Evolutionary conservation across 2,113 vertebrate genomes (phyloP).

Genomic region (Zeus faber): DNA sequence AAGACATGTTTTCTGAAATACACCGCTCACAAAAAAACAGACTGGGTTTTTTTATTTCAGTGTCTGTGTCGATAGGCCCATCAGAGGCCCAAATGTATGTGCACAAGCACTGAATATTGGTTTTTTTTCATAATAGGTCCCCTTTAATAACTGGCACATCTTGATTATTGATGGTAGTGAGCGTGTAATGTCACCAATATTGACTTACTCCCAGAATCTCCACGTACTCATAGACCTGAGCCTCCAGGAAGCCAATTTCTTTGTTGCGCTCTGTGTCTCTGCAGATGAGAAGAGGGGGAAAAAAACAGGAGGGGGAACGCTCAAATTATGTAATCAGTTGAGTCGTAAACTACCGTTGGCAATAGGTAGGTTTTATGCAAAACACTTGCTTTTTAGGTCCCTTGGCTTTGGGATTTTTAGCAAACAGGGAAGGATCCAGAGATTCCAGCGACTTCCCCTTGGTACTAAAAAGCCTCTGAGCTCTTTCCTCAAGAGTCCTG

Average conservation of each 20-base stretch:
- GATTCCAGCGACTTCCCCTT: slow-evolving; percentile 95
- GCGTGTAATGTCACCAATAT: no score
- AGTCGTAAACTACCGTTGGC: no score
- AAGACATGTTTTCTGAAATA: no score
- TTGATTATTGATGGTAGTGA: no score
- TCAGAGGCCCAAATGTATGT: no score
- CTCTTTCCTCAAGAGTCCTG: slow-evolving; percentile 95
- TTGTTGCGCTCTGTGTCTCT: slow-evolving; percentile 97
- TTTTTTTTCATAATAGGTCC: no score
- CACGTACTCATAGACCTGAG: slow-evolving; percentile 96
- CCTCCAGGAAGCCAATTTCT: slow-evolving; percentile 93
- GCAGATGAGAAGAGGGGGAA: slow-evolving; percentile 19
- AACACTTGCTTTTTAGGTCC: slow-evolving; percentile 87
- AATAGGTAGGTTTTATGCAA: no score
- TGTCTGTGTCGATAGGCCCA: no score
- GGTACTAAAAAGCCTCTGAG: slow-evolving; percentile 94
- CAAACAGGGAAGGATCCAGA: slow-evolving; percentile 91
- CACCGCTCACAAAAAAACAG: no score
- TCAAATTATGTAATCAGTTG: neutral
- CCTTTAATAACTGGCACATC: no score
- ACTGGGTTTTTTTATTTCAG: no score
- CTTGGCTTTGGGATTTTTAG: slow-evolving; percentile 96
- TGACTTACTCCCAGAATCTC: slow-evolving; percentile 92
- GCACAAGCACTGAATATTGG: no score
- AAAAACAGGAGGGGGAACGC: neutral